Conservation (phyloP, 1,140 invertebrate genomes). For the Drosophila eugracilis region DNA sequence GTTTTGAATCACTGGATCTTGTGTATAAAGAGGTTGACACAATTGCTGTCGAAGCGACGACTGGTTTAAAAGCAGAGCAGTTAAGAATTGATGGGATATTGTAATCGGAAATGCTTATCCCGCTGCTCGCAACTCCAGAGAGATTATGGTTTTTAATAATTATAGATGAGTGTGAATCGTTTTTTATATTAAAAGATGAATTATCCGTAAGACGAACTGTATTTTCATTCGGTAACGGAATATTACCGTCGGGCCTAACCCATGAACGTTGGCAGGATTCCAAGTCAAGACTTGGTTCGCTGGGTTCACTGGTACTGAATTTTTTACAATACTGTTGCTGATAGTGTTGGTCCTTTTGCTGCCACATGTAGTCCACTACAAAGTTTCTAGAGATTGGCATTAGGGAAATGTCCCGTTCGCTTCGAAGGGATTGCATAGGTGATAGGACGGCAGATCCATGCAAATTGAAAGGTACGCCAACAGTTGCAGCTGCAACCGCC, state of each 20-base stretch:
- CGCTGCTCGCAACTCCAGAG: constrained; percentile 10
- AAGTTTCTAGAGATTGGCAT: constrained; percentile 87
- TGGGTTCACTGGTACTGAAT: not conserved
- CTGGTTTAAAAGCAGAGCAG: constrained; percentile 88
- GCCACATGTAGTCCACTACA: constrained; percentile 90
- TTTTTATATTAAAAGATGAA: constrained; percentile 40
- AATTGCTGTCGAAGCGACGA: constrained; percentile 76
- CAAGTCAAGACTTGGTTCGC: constrained; percentile 84
- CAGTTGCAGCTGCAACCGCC: constrained; percentile 70
- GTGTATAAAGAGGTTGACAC: constrained; percentile 65
- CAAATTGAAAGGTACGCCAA: constrained; percentile 86
- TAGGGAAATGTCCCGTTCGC: constrained; percentile 60
- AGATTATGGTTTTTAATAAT: constrained; percentile 24
- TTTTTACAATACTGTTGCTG: constrained; percentile 67
- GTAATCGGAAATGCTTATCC: constrained; percentile 35
- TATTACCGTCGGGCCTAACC: constrained; percentile 84
- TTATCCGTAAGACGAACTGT: constrained; percentile 7
- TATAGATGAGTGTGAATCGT: constrained; percentile 24
- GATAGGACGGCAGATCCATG: constrained; percentile 85
- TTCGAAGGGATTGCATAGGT: constrained; percentile 78
- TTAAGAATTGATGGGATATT: constrained; percentile 66
- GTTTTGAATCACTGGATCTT: constrained; percentile 56
- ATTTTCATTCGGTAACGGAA: constrained; percentile 11
- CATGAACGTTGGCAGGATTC: constrained; percentile 87
- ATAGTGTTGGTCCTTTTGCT: constrained; percentile 84